These are phyloP conservation scores for Grapholita molesta DNA, from an alignment of 1,140 invertebrate species.

Conservation along the genomic window DNA sequence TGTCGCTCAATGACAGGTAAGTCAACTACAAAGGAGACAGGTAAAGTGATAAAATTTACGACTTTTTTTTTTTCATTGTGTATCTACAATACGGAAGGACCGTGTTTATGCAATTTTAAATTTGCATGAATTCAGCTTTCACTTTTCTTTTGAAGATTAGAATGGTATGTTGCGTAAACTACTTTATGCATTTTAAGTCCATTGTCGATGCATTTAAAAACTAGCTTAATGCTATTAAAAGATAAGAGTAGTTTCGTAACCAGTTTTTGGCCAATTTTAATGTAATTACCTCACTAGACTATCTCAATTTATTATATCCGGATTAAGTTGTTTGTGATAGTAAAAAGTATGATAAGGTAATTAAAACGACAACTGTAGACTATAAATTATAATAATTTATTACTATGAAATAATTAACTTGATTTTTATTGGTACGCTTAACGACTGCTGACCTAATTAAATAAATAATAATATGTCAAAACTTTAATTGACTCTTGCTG, in stretches of 20 bases:
- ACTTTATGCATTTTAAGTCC: background rate
- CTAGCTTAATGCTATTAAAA: background rate
- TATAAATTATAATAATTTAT: conserved; percentile 6
- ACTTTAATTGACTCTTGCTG: background rate
- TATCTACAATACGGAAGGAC: conserved; percentile 50
- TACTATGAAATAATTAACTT: background rate
- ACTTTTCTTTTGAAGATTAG: conserved; percentile 52
- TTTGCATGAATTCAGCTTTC: conserved; percentile 68
- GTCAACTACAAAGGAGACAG: conserved; percentile 43
- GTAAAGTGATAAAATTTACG: conserved; percentile 44
- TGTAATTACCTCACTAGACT: background rate
- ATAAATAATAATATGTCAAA: background rate
- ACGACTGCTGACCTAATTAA: background rate
- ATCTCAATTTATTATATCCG: conserved; percentile 7
- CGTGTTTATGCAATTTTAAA: conserved; percentile 58
- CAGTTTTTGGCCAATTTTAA: background rate
- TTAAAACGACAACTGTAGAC: background rate
- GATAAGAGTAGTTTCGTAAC: background rate
- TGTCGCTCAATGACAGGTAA: conserved; percentile 22
- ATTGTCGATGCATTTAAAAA: background rate
- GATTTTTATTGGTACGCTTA: background rate
- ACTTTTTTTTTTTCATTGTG: conserved; percentile 48
- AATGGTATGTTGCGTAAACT: conserved; percentile 28
- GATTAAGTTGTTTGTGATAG: background rate
- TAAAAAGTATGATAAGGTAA: background rate